Evolutionary conservation across 23 tunicate species (phyloP).

Genomic region (Pegea sp.): DNA sequence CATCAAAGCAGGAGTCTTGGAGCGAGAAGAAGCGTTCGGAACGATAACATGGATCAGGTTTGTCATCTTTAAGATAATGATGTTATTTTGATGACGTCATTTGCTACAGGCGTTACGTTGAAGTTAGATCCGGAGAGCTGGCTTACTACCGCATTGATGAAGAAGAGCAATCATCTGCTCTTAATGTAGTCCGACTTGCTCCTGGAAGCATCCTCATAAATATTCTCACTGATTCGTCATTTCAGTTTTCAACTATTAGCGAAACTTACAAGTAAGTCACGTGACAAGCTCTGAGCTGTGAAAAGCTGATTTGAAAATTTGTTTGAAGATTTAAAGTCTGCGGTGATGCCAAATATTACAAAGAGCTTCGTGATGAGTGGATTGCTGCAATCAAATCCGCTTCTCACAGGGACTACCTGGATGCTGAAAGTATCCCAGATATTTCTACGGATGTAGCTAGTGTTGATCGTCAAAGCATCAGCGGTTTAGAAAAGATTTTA

Average conservation of each 20-base stretch:
- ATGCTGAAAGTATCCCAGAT: too few species aligned
- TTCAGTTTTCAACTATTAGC: conserved; percentile 33
- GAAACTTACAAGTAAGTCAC: conserved; percentile 23
- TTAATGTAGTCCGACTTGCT: conserved; percentile 43
- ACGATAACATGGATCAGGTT: conserved; percentile 38
- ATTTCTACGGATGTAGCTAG: too few species aligned
- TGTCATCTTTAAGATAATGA: not conserved
- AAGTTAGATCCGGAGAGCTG: conserved; percentile 31
- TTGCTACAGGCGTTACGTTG: conserved; percentile 22
- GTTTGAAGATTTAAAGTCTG: not conserved
- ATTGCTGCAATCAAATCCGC: conserved; percentile 41
- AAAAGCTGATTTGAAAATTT: not conserved
- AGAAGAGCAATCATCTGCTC: conserved; percentile 44
- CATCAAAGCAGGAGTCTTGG: conserved; percentile 39
- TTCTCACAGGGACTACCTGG: conserved; percentile 17
- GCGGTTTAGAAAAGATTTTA: too few species aligned
- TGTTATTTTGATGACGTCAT: not conserved
- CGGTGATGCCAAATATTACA: not conserved
- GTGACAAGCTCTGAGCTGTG: not conserved
- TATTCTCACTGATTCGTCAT: conserved; percentile 21
- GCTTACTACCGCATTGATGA: conserved; percentile 50
- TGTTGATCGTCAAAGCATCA: too few species aligned
- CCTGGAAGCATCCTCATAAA: conserved; percentile 47
- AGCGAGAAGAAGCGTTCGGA: conserved; percentile 21
- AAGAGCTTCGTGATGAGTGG: conserved; percentile 31